Evolutionary conservation across 2,113 vertebrate species (phyloP).

Genomic region (Neoarius graeffei): DNA sequence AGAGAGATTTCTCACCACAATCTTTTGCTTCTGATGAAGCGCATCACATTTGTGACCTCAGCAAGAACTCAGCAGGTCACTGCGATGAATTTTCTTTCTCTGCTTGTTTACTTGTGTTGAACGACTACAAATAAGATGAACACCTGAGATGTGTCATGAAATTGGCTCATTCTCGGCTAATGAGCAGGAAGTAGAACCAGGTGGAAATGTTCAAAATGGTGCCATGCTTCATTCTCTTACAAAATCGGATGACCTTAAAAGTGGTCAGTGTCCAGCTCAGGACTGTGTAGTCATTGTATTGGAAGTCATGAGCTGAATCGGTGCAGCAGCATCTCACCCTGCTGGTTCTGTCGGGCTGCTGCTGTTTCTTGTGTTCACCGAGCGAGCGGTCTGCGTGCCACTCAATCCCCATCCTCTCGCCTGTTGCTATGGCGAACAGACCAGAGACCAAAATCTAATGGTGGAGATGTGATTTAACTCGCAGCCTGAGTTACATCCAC

Average conservation of each 20-base stretch:
- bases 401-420: constrained; percentile 38
- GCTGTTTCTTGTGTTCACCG: background rate
- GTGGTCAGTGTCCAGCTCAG: background rate
- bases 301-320: background rate
- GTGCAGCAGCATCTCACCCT: background rate
- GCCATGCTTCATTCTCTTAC: background rate
- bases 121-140: no score
- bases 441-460: constrained; percentile 43
- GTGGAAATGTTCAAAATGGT: background rate
- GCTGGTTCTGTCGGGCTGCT: background rate
- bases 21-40: no score
- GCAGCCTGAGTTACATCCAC: constrained; percentile 14
- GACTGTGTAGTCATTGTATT: background rate
- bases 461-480: constrained; percentile 41
- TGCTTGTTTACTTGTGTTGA: no score
- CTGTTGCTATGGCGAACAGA: constrained; percentile 57
- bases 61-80: no score
- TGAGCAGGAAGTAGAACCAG: background rate
- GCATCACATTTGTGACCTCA: no score
- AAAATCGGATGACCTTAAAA: background rate
- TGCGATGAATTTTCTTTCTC: no score
- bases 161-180: background rate
- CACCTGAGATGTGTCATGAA: no score
- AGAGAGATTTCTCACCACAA: no score
- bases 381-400: constrained; percentile 28